Conservation (phyloP, 2,797 vertebrate species). For the Gymnothorax javanicus region DNA sequence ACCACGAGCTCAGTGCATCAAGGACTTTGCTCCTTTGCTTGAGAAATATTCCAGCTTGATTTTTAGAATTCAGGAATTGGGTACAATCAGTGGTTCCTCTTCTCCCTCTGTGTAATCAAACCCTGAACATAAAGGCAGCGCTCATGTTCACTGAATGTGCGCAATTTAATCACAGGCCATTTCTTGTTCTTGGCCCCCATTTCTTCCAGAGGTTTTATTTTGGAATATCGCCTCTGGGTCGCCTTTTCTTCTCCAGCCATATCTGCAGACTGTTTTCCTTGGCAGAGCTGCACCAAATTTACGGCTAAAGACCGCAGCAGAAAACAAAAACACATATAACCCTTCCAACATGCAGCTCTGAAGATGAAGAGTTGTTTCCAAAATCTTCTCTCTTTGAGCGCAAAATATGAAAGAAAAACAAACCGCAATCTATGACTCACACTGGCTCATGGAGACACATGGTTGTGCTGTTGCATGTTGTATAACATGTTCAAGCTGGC, state of each 20-base stretch:
- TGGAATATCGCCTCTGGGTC: conserved; percentile 22
- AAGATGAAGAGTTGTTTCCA: neutral
- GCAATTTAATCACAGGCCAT: neutral
- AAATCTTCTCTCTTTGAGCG: neutral
- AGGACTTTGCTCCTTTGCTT: no score
- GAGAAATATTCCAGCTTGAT: no score
- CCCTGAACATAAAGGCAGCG: neutral
- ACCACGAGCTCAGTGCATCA: no score
- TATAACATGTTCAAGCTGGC: no score
- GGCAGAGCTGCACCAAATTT: neutral
- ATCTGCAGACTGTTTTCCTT: conserved; percentile 23
- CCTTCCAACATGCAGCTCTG: neutral
- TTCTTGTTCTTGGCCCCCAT: neutral
- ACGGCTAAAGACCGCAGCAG: neutral
- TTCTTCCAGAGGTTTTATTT: neutral
- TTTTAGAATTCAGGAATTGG: no score
- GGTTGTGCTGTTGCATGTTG: no score
- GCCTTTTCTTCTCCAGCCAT: conserved; percentile 14
- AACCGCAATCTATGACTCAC: no score
- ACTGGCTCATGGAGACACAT: no score
- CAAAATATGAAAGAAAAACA: neutral
- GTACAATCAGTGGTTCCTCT: no score
- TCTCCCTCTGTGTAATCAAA: neutral
- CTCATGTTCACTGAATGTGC: neutral
- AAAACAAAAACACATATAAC: conserved; percentile 27